Conservation (phyloP, 2,113 vertebrate genomes). For the Gobiocypris rarus region DNA sequence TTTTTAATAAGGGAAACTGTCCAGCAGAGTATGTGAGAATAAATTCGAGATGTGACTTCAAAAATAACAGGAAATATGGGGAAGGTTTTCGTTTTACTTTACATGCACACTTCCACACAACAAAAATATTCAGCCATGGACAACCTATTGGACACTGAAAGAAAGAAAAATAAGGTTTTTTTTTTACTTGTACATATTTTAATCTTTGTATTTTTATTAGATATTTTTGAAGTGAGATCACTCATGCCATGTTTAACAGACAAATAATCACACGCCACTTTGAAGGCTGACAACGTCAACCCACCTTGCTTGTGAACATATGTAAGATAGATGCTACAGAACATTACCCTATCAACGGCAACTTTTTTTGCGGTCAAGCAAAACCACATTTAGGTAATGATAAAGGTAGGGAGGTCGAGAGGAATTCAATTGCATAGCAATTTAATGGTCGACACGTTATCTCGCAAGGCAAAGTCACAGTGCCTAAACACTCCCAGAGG, state of each 20-base stretch:
- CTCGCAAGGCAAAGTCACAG: constrained; percentile 67
- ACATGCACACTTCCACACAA: constrained; percentile 44
- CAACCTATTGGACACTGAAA: constrained; percentile 49
- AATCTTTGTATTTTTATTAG: constrained; percentile 44
- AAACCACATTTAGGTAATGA: constrained; percentile 44
- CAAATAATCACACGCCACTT: constrained; percentile 45
- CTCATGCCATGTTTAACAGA: constrained; percentile 50
- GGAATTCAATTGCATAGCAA: constrained; percentile 84
- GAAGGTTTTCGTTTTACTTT: constrained; percentile 26
- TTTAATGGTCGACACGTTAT: constrained; percentile 82
- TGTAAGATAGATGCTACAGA: constrained; percentile 49
- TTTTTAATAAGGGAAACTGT: constrained; percentile 27
- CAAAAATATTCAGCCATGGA: constrained; percentile 52
- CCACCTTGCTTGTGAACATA: constrained; percentile 41
- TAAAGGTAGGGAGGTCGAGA: constrained; percentile 78
- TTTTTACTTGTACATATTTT: constrained; percentile 37
- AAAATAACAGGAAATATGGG: constrained; percentile 21
- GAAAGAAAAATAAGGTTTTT: constrained; percentile 30
- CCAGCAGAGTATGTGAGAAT: constrained; percentile 27
- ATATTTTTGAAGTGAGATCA: constrained; percentile 48
- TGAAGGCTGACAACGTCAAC: constrained; percentile 20
- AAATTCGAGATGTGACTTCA: constrained; percentile 6
- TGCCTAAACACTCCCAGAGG: constrained; percentile 41
- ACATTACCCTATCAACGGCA: constrained; percentile 38
- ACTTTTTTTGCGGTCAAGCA: constrained; percentile 19